These are phyloP conservation scores for Rhamnusium bicolor DNA, from an alignment of 2,888 invertebrate species.

Conservation along the genomic window DNA sequence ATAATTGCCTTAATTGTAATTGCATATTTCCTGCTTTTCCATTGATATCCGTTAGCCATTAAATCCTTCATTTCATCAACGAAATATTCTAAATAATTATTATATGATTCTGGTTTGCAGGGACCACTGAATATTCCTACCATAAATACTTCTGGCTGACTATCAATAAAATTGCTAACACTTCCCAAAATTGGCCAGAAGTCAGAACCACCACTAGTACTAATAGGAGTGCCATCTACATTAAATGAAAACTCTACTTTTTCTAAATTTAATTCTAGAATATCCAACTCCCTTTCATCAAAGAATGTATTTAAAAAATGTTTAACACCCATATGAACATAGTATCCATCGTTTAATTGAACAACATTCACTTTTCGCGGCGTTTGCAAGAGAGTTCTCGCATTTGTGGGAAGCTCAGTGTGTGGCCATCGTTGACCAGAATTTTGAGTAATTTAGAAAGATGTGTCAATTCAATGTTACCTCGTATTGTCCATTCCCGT, in stretches of 20 bases:
- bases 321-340: constrained; percentile 22
- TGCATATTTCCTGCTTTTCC: constrained; percentile 2
- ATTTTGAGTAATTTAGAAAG: too few species aligned
- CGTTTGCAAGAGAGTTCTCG: constrained; percentile 15
- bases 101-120: neutral
- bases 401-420: constrained; percentile 1
- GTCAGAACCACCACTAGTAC: neutral
- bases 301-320: neutral
- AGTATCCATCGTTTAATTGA: neutral
- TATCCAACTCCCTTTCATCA: neutral
- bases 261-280: neutral
- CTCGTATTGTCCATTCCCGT: too few species aligned
- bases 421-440: constrained; percentile 6
- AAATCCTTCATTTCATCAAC: constrained; percentile 24
- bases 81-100: constrained; percentile 11
- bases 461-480: too few species aligned
- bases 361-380: neutral
- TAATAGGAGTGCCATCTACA: neutral
- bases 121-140: neutral
- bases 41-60: constrained; percentile 21
- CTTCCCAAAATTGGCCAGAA: neutral
- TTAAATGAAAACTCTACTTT: neutral
- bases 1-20: constrained; percentile 32
- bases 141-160: neutral
- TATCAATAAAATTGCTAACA: neutral